phyloP scores from a whole-genome alignment of 2,888 invertebrate species.

The Drosophila phalerata region DNA sequence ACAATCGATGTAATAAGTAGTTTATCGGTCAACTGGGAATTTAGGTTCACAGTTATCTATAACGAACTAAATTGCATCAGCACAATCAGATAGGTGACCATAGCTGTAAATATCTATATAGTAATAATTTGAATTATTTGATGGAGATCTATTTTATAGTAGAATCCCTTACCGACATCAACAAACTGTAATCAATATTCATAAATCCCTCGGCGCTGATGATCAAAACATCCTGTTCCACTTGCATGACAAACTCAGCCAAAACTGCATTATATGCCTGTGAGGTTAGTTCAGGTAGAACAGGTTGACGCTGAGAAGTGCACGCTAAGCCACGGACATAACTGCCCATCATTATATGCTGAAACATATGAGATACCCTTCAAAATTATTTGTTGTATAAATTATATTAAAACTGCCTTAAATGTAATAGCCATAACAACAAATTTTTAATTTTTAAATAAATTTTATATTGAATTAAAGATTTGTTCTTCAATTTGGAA shows the following conservation, averaged over 20 bases:
- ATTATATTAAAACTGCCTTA: too few relatives aligned
- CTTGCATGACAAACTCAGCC: constrained; percentile 74
- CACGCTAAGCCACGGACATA: constrained; percentile 61
- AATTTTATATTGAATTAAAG: too few relatives aligned
- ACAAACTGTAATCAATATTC: constrained; percentile 67
- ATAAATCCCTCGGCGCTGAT: constrained; percentile 74
- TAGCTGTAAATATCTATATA: constrained; percentile 68
- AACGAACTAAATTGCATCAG: constrained; percentile 74
- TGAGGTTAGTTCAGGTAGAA: constrained; percentile 28
- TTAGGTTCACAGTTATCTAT: constrained; percentile 20
- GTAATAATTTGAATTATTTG: background rate
- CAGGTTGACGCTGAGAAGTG: constrained; percentile 23
- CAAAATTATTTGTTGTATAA: too few relatives aligned
- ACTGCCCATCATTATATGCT: constrained; percentile 62
- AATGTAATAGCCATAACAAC: too few relatives aligned
- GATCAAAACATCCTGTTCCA: constrained; percentile 68
- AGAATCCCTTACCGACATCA: constrained; percentile 69
- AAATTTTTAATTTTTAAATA: too few relatives aligned
- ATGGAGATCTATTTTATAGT: background rate
- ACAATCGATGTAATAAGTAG: background rate
- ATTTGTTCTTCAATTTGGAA: too few relatives aligned
- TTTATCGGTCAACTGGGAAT: constrained; percentile 20
- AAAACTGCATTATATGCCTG: constrained; percentile 64
- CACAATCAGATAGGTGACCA: constrained; percentile 76
- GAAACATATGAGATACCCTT: too few relatives aligned